Evolutionary conservation across 1,140 invertebrate genomes (phyloP), one percentile per base, ranked within the genome.

Genomic region (Gryon sp.): DNA sequence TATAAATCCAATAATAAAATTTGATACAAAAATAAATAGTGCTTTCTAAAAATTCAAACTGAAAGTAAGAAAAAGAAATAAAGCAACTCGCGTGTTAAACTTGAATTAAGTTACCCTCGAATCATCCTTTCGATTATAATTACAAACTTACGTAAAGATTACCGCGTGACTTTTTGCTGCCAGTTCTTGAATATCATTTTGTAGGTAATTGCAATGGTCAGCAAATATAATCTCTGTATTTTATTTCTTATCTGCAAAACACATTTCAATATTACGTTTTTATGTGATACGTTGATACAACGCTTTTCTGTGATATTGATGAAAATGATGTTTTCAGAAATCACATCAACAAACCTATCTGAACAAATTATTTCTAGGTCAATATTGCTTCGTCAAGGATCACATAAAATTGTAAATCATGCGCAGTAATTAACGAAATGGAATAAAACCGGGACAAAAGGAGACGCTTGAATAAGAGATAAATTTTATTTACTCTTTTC

Each of bases 81-180:
- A 63, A 76, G 43, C 57, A 40, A 48, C 48, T 78, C 50, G 76
- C 76, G 69, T 78, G 76, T 73, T 68, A 78, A 66, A 69, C 48
- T 69, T 73, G 53, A 73, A 78, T 78, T 73, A 78, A 72, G 75
- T 72, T 50, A 68, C 75, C 68, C 75, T 77, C 62, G 62, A 78
- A 73, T 78, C 75, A 50, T 78, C 62, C 57, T 55, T 9, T 55
- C 69, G 69, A 74, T 69, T 69, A 78, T 78, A 78, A 73, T 69
- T 8, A 53, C 59, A 32, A 73, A 78, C 69, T 78, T 78, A 69
- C 69, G 57, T 59, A 59, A 53, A 70, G 50, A 78, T 74, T 59
- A 69, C 24, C 62, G 68, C 26, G 66, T 52, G 63, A 45, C 62
- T 73, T 78, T 78, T 59, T 52, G 32, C 50, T 69, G 69, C 63